Evolutionary conservation across 1,140 invertebrate genomes (phyloP).

Genomic region (Helicoverpa armigera): DNA sequence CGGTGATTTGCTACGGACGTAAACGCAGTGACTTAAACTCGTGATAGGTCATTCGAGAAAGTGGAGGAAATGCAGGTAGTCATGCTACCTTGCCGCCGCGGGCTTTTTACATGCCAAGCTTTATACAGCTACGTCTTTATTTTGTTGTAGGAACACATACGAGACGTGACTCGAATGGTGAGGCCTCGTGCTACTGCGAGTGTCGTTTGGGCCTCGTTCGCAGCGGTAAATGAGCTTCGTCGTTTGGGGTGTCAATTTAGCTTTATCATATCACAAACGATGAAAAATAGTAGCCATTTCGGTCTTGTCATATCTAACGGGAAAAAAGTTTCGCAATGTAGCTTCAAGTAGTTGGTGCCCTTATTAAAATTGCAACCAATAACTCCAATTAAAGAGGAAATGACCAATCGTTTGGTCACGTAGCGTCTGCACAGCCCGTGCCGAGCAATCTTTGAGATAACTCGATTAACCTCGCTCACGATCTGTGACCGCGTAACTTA

Average conservation of each 20-base stretch:
- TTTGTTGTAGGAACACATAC: constrained; percentile 10
- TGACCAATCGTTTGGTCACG: constrained; percentile 56
- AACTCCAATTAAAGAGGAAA: constrained; percentile 57
- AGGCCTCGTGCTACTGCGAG: neutral
- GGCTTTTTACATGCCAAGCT: constrained; percentile 11
- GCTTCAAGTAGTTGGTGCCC: neutral
- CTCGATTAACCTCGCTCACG: constrained; percentile 55
- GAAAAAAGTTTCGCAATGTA: too few relatives aligned
- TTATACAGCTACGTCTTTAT: constrained; percentile 35
- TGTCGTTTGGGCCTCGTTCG: neutral
- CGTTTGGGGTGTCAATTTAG: constrained; percentile 22
- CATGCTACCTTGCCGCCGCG: constrained; percentile 13
- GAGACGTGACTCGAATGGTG: constrained; percentile 12
- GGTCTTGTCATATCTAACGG: neutral
- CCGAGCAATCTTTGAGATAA: constrained; percentile 57
- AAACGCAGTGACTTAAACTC: constrained; percentile 58
- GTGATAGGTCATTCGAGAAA: constrained; percentile 73
- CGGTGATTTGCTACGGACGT: constrained; percentile 54
- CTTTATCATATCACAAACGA: constrained; percentile 17
- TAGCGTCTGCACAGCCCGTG: constrained; percentile 37
- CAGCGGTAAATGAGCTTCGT: constrained; percentile 19
- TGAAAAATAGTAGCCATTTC: neutral
- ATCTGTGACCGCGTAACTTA: constrained; percentile 52
- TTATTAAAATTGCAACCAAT: constrained; percentile 45
- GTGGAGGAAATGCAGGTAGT: constrained; percentile 48